Evolutionary conservation across 2,797 vertebrate genomes (phyloP), one percentile per base, ranked within the genome.

Genomic region (Percopsis omiscomaycus): DNA sequence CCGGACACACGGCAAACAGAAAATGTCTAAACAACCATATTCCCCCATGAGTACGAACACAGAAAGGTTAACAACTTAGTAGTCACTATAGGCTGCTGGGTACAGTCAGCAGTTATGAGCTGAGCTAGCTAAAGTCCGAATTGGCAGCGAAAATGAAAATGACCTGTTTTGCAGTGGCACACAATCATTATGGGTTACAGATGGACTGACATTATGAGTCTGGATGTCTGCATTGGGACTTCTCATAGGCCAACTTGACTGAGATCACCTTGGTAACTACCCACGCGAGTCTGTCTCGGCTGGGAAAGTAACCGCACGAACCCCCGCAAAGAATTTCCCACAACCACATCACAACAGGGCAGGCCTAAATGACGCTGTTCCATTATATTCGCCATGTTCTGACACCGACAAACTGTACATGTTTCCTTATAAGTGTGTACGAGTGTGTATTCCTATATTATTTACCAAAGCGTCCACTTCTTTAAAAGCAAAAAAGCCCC

Each of bases 151-250:
- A 85, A 88, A 83, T 13, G 72, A 82, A 90, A 89, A 89, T 89
- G 88, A 86, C 87, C 88, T 71, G 88, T 88, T 90, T 73, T 80
- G 32, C 6, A 86, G 69, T 82, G 85, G 80, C 82, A 89, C 82
- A 85, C 85, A 59, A 84, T 90, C 80, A 89, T 90, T 89, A 86
- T 83, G 83, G 89, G 80, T 86, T 86, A 80, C 82, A 88, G 82
- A 87, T 84, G 83, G 84, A 83, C 86, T 86, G 88, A 84, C 85
- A 90, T 91, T 90, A 91, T 85, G 84, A 86, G 89, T 90, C 89
- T 90, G 88, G 85, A 84, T 78, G 84, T 88, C 86, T 90, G 84
- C 84, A 84, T 77, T 58, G 70, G 81, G 85, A 81, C 85, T 86
- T 83, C 82, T 79, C 80, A 80, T 68, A 87, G 84, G 81, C 82